Base-by-base conservation (phyloP, 2,888 invertebrate genomes). In the Mechanitis messenoides region DNA sequence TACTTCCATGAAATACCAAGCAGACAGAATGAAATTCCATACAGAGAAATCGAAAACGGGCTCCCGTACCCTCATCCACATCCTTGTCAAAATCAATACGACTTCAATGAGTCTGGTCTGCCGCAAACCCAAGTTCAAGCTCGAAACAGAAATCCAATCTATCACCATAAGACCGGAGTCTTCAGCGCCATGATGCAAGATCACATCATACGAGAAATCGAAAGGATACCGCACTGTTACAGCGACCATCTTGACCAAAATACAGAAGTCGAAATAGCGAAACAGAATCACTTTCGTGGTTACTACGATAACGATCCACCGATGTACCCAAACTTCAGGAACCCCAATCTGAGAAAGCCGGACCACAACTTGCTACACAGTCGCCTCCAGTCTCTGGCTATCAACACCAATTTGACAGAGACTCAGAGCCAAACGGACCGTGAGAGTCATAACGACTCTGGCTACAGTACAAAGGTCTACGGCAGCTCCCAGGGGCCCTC, bases 401-500 rank as follows among this genome's bases (percentile, higher is more conserved):
- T 91, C 0, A 90, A 91, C 69, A 91, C 91, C 0, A 87, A 90
- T 69, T 70, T 90, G 67, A 84, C 88, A 2, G 90, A 90, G 63
- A 84, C 83, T 0, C 90, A 90, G 62, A 88, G 89, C 69, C 91
- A 91, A 70, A 76, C 91, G 1, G 93, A 93, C 70, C 81, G 93
- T 59, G 94, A 94, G 72, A 93, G 93, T 0, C 95, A 94, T 77
- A 95, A 95, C 69, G 96, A 96, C 82, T 96, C 96, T 0, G 96
- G 96, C 1, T 96, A 96, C 79, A 95, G 95, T 72, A 95, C 95
- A 47, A 94, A 95, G 75, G 94, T 95, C 70, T 95, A 95, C 69
- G 94, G 94, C 0, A 94, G 94, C 69, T 94, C 94, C 6, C 93
- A 94, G 74, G 94, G 95, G 0, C 94, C 95, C 38, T 94, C 94